Evolutionary conservation across 2,113 vertebrate genomes (phyloP).

Genomic region (Platysteira castanea): DNA sequence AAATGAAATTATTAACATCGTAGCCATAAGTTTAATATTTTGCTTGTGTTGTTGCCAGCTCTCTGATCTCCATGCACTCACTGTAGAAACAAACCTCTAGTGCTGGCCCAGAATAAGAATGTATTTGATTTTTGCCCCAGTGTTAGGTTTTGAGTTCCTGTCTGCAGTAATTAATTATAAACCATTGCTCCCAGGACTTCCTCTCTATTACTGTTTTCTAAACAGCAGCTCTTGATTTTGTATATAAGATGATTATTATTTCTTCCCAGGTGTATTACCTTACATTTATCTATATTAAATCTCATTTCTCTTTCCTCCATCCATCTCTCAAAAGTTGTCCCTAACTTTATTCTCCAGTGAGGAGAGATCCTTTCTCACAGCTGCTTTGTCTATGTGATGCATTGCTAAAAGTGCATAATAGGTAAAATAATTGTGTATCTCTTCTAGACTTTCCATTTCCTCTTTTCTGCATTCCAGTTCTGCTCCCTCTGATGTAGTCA

Average conservation of each 20-base stretch:
- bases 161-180: conserved; percentile 40
- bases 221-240: conserved; percentile 32
- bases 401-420: background rate
- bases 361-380: conserved; percentile 44
- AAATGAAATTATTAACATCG: background rate
- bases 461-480: conserved; percentile 17
- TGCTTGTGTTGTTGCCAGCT: background rate
- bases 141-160: background rate
- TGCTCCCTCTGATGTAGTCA: conserved; percentile 14
- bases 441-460: conserved; percentile 22
- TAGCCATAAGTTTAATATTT: background rate
- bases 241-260: conserved; percentile 20
- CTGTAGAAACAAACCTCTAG: background rate
- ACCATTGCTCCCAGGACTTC: background rate
- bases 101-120: background rate
- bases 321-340: conserved; percentile 33
- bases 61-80: background rate
- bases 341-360: conserved; percentile 48
- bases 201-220: conserved; percentile 17
- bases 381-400: background rate
- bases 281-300: conserved; percentile 74
- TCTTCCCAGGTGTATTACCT: conserved; percentile 66
- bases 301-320: conserved; percentile 59
- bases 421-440: conserved; percentile 27
- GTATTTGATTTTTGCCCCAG: background rate